Conservation (phyloP, 1,140 invertebrate species). For the Diprion similis region DNA sequence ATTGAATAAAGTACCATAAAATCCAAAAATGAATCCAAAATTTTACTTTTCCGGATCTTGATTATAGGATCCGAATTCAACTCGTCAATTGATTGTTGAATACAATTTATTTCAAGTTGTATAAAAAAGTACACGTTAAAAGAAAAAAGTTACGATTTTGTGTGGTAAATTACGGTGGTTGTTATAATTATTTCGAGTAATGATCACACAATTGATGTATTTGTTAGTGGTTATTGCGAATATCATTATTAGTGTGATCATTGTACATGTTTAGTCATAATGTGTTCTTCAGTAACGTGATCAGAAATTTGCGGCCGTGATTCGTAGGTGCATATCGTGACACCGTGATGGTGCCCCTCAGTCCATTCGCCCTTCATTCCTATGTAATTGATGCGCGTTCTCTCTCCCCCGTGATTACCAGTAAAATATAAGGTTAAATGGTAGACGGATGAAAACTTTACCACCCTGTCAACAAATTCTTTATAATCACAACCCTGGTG, state of each 20-base stretch:
- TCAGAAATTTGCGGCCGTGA: slow-evolving; percentile 82
- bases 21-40: no score
- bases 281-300: slow-evolving; percentile 78
- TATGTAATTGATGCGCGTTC: slow-evolving; percentile 90
- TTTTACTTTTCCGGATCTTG: no score
- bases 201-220: slow-evolving; percentile 9
- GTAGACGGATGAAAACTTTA: slow-evolving; percentile 88
- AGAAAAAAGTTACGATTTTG: no score
- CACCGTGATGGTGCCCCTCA: slow-evolving; percentile 83
- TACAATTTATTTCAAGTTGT: no score
- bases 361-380: slow-evolving; percentile 92
- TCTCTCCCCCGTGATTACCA: slow-evolving; percentile 84
- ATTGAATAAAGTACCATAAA: no score
- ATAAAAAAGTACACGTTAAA: no score
- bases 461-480: slow-evolving; percentile 71
- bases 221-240: not conserved
- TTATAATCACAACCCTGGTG: not conserved
- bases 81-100: no score
- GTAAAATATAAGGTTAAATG: slow-evolving; percentile 91
- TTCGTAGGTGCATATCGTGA: slow-evolving; percentile 92
- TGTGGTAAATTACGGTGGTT: no score
- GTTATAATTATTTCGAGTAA: no score
- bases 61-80: no score
- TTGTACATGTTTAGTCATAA: slow-evolving; percentile 65
- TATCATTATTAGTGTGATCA: slow-evolving; percentile 43